Percentiles rank a stretch among this genome's conserved stretches.
phyloP scores from a whole-genome alignment of 2,888 invertebrate genomes.

The Oscheius onirici region DNA sequence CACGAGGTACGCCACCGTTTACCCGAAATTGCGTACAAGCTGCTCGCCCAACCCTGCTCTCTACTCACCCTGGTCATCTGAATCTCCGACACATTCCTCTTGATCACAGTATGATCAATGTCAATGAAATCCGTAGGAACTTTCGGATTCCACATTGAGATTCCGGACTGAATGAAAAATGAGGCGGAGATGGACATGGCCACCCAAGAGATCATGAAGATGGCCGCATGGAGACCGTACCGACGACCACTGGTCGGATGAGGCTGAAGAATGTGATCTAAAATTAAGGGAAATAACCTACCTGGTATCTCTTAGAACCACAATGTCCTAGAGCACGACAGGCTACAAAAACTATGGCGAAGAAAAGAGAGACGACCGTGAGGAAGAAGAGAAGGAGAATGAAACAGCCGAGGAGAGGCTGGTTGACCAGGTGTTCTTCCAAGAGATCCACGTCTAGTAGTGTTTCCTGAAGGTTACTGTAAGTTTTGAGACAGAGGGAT shows the following conservation, averaged over 20 bases:
- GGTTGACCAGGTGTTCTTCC: constrained; percentile 45
- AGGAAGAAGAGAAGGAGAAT: constrained; percentile 39
- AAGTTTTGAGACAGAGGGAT: neutral
- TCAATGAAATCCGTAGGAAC: neutral
- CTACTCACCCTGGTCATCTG: neutral
- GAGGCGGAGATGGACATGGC: constrained; percentile 18
- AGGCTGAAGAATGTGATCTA: too few relatives aligned
- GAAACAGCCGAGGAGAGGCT: constrained; percentile 44
- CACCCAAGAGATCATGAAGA: constrained; percentile 34
- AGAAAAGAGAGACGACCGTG: constrained; percentile 35
- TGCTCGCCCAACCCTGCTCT: too few relatives aligned
- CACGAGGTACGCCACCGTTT: too few relatives aligned
- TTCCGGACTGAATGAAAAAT: constrained; percentile 27
- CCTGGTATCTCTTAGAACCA: constrained; percentile 53
- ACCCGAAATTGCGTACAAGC: too few relatives aligned
- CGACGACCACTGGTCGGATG: constrained; percentile 46
- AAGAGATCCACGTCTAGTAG: constrained; percentile 40
- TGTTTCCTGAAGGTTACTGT: constrained; percentile 38
- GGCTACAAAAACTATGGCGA: constrained; percentile 40
- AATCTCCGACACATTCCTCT: constrained; percentile 1
- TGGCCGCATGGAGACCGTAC: constrained; percentile 40
- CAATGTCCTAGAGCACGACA: constrained; percentile 47
- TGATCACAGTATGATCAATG: constrained; percentile 12
- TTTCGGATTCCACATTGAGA: constrained; percentile 20
- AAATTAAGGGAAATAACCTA: too few relatives aligned